These are phyloP conservation scores for Microcebus griseorufus DNA, from an alignment of 2,113 vertebrate species.

Conservation along the genomic window DNA sequence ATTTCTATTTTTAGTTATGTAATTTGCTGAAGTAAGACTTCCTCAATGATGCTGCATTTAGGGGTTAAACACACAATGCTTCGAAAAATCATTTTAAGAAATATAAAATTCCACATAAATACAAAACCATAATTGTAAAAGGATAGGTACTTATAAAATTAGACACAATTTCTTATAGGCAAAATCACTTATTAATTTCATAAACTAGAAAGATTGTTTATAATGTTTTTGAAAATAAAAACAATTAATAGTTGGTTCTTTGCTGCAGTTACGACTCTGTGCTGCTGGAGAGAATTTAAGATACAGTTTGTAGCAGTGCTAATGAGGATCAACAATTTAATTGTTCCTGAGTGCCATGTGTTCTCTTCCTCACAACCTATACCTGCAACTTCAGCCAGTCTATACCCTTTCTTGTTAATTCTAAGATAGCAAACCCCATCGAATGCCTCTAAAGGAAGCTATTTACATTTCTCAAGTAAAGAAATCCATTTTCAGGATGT, in stretches of 20 bases:
- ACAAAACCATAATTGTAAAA: neutral
- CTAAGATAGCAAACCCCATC: conserved; percentile 28
- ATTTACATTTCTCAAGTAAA: conserved; percentile 60
- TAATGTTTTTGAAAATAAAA: neutral
- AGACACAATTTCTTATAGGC: neutral
- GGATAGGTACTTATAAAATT: neutral
- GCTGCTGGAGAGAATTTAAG: neutral
- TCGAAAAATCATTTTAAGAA: neutral
- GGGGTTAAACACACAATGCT: neutral
- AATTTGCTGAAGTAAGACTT: neutral
- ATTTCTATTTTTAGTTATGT: neutral
- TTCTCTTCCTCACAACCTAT: neutral
- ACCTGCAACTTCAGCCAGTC: neutral
- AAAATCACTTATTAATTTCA: neutral
- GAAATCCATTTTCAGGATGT: conserved; percentile 68
- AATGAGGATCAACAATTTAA: neutral
- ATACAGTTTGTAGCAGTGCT: neutral
- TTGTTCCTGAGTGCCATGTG: neutral
- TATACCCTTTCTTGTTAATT: conserved; percentile 21
- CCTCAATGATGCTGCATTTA: neutral
- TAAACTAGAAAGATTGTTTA: neutral
- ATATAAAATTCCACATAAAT: neutral
- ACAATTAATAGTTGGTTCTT: neutral
- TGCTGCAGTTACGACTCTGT: neutral
- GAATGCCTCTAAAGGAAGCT: neutral